Conservation (phyloP, 2,888 invertebrate species). For the Ganaspis brasiliensis region DNA sequence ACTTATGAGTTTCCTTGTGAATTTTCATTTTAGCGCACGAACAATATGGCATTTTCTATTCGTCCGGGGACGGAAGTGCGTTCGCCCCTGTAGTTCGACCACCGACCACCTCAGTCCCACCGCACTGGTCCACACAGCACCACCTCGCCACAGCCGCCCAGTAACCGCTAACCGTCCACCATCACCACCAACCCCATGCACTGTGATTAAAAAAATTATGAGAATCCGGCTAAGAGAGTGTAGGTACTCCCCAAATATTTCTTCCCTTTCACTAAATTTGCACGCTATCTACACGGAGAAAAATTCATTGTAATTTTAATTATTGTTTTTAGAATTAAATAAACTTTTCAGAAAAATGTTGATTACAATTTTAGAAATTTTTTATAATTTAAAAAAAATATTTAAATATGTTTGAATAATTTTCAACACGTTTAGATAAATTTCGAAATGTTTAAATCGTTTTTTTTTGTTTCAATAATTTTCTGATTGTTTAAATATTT, state of each 20-base stretch:
- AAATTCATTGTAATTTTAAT: no score
- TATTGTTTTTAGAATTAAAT: no score
- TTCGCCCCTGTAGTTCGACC: conserved; percentile 83
- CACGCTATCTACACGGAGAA: no score
- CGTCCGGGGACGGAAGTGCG: conserved; percentile 82
- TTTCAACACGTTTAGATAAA: no score
- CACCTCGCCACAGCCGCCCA: conserved; percentile 83
- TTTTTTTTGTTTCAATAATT: no score
- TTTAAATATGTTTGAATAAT: no score
- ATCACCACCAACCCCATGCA: conserved; percentile 80
- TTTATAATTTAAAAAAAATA: no score
- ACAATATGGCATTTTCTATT: conserved; percentile 80
- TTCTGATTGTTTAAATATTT: no score
- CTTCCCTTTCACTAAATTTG: not conserved
- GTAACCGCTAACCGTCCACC: conserved; percentile 83
- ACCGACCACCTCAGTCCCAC: conserved; percentile 80
- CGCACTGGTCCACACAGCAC: conserved; percentile 84
- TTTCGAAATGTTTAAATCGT: no score
- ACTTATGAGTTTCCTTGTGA: conserved; percentile 74
- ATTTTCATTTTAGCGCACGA: conserved; percentile 80
- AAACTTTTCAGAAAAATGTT: no score
- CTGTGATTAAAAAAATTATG: conserved; percentile 72
- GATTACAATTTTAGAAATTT: no score
- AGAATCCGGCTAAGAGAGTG: conserved; percentile 70
- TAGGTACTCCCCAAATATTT: conserved; percentile 68